These are phyloP conservation scores for Drosophila kohkoa DNA, from an alignment of 1,140 invertebrate species.

Conservation along the genomic window DNA sequence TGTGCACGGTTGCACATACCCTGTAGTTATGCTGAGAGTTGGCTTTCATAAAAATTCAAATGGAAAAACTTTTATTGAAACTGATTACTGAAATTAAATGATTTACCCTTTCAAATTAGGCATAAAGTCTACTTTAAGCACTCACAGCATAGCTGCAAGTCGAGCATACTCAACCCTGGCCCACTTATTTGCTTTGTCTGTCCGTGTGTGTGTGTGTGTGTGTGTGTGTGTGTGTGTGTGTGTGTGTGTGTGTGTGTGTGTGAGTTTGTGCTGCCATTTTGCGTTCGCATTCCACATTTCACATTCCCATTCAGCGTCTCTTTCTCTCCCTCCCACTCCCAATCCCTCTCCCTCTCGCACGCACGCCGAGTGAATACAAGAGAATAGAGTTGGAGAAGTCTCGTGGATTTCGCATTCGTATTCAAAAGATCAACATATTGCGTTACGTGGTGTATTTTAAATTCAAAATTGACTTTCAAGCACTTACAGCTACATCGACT, in stretches of 20 bases:
- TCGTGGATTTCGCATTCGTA: slow-evolving; percentile 77
- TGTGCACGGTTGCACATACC: slow-evolving; percentile 10
- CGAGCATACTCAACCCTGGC: neutral
- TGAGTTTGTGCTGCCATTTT: slow-evolving; percentile 60
- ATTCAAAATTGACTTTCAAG: slow-evolving; percentile 83
- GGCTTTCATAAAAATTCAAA: neutral
- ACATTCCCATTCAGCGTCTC: slow-evolving; percentile 14
- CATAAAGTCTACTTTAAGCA: neutral
- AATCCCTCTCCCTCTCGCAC: neutral
- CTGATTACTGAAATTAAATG: too few relatives aligned
- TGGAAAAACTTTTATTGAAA: too few relatives aligned
- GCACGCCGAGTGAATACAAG: slow-evolving; percentile 11
- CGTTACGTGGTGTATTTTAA: slow-evolving; percentile 83
- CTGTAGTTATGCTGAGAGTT: slow-evolving; percentile 4
- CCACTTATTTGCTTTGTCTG: slow-evolving; percentile 22
- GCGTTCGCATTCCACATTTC: slow-evolving; percentile 59
- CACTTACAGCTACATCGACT: slow-evolving; percentile 60
- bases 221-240: slow-evolving; percentile 44
- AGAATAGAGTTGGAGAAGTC: slow-evolving; percentile 31
- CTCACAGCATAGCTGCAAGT: neutral
- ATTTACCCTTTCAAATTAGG: neutral
- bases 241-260: slow-evolving; percentile 32
- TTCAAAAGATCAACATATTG: slow-evolving; percentile 83
- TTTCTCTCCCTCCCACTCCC: neutral
- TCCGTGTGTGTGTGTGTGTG: slow-evolving; percentile 6